Percentiles rank a stretch among this genome's conserved stretches.
Conservation (phyloP, 2,888 invertebrate genomes). For the Synergus umbraculus region DNA sequence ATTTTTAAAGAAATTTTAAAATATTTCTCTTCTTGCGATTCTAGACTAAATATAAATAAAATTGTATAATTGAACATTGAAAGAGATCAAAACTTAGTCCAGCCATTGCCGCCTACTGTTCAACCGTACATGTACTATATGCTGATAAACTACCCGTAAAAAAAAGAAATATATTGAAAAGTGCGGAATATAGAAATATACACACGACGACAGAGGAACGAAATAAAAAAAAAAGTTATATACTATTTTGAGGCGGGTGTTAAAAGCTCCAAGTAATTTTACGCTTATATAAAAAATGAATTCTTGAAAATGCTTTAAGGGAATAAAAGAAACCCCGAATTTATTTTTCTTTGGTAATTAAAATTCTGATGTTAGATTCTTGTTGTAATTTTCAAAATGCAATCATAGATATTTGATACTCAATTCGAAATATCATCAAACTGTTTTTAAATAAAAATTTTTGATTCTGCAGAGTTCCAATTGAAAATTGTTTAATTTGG, state of each 20-base stretch:
- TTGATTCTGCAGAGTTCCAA: neutral
- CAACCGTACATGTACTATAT: slow-evolving; percentile 67
- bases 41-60: neutral
- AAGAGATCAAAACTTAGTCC: slow-evolving; percentile 62
- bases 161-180: slow-evolving; percentile 53
- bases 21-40: neutral
- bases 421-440: neutral
- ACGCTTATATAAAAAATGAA: slow-evolving; percentile 22
- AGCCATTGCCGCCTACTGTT: slow-evolving; percentile 75
- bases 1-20: neutral
- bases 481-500: neutral
- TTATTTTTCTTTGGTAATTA: neutral
- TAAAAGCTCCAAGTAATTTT: slow-evolving; percentile 47
- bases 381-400: neutral
- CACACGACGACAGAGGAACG: slow-evolving; percentile 51
- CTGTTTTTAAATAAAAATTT: neutral
- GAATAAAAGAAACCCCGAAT: neutral
- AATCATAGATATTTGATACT: no score
- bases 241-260: slow-evolving; percentile 56
- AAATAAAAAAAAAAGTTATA: slow-evolving; percentile 47
- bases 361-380: neutral
- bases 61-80: slow-evolving; percentile 50
- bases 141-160: slow-evolving; percentile 46
- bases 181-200: slow-evolving; percentile 48
- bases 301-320: neutral